Evolutionary conservation across 30 jellyfish, hydroid and myxozoan species (phyloP).

Genomic region (Rhopilema esculentum): DNA sequence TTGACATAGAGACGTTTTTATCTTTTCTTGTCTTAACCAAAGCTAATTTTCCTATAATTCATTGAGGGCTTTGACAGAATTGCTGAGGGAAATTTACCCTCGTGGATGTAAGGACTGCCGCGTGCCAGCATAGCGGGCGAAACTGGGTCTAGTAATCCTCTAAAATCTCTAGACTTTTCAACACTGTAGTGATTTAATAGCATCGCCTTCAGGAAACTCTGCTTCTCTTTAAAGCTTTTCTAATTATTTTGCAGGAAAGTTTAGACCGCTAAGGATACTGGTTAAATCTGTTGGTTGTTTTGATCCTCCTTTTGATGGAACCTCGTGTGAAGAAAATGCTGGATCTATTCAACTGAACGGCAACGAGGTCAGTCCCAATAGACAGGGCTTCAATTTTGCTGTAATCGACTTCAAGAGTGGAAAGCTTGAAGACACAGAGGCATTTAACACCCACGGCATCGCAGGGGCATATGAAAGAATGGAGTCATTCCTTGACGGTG

Average conservation of each 20-base stretch:
- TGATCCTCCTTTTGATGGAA: slow-evolving; percentile 98
- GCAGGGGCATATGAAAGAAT: slow-evolving; percentile 95
- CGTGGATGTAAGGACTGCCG: no score
- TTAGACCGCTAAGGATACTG: slow-evolving; percentile 39
- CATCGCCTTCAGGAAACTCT: no score
- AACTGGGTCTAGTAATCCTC: no score
- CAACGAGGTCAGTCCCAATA: slow-evolving; percentile 84
- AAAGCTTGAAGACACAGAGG: slow-evolving; percentile 70
- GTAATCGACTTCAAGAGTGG: slow-evolving; percentile 89
- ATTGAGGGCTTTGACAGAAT: no score
- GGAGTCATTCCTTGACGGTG: slow-evolving; percentile 70
- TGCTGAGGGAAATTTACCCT: no score
- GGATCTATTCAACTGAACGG: slow-evolving; percentile 93
- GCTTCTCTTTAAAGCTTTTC: no score
- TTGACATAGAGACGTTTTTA: no score
- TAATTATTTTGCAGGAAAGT: slow-evolving; percentile 35
- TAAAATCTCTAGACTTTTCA: no score
- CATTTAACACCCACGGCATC: slow-evolving; percentile 94
- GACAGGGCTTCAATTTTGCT: slow-evolving; percentile 95
- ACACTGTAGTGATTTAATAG: no score
- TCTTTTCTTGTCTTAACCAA: no score
- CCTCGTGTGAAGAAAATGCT: slow-evolving; percentile 91
- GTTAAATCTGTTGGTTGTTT: slow-evolving; percentile 92
- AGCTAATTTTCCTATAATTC: no score
- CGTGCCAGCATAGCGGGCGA: no score